Percentiles rank a stretch among this genome's conserved stretches.
Conservation (phyloP, 2,113 vertebrate genomes). For the Diadophis punctatus region DNA sequence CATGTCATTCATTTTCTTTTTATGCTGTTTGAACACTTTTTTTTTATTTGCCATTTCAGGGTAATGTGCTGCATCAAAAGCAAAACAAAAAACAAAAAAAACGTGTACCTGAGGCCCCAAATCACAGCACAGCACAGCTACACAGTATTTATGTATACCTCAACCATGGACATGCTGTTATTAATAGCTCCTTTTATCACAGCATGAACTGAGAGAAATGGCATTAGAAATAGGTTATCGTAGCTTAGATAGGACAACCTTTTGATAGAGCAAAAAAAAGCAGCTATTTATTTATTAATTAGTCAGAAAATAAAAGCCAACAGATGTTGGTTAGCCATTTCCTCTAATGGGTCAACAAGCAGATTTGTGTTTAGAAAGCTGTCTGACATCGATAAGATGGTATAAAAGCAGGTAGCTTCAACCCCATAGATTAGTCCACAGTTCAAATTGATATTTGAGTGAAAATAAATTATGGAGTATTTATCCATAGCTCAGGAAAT, state of each 20-base stretch:
- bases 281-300: neutral
- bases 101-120: neutral
- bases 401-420: neutral
- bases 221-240: neutral
- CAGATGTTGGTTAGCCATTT: neutral
- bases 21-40: neutral
- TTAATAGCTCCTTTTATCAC: neutral
- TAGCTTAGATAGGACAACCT: neutral
- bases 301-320: neutral
- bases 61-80: neutral
- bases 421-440: neutral
- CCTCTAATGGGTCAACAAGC: neutral
- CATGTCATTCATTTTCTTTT: neutral
- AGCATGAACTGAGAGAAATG: neutral
- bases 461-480: slow-evolving; percentile 5
- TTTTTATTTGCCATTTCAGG: neutral
- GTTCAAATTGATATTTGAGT: neutral
- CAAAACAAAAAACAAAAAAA: neutral
- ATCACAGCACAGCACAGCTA: neutral
- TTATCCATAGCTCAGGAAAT: neutral
- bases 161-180: neutral
- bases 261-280: neutral
- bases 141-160: neutral
- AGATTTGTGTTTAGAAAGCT: neutral
- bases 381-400: neutral